Evolutionary conservation across 64 coral and sea anemone genomes (phyloP).

Genomic region (Hydrozoanthus tunicans): DNA sequence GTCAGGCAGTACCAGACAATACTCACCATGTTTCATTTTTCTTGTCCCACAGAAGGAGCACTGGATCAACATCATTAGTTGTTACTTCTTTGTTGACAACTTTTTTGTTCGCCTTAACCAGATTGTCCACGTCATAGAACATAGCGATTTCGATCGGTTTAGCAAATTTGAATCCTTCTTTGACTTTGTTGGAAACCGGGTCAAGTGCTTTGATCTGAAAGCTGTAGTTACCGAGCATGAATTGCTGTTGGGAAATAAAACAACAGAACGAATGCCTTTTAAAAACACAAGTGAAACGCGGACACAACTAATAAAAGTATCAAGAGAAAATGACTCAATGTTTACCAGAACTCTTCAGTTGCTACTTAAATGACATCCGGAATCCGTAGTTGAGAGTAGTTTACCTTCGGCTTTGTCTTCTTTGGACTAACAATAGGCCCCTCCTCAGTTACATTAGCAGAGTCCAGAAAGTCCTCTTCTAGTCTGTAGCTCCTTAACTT

Average conservation of each 20-base stretch:
- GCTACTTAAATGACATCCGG: too few species aligned
- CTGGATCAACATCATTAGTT: conserved; percentile 79
- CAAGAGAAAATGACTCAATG: too few species aligned
- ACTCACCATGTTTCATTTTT: conserved; percentile 83
- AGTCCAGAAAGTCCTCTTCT: conserved; percentile 56
- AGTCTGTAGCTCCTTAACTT: conserved; percentile 77
- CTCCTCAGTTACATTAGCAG: conserved; percentile 60
- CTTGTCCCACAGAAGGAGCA: conserved; percentile 80
- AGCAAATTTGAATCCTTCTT: conserved; percentile 66
- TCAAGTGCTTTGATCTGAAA: conserved; percentile 91
- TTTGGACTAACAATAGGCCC: conserved; percentile 69
- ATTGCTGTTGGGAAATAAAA: conserved; percentile 66
- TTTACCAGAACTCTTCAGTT: too few species aligned
- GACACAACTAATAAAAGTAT: too few species aligned
- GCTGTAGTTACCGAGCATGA: conserved; percentile 95
- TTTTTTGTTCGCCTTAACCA: conserved; percentile 62
- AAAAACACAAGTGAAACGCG: background rate
- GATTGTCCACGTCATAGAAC: conserved; percentile 85
- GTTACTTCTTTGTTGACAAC: conserved; percentile 62
- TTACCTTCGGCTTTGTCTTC: conserved; percentile 78
- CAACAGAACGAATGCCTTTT: background rate
- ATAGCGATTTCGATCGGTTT: conserved; percentile 64
- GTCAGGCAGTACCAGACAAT: background rate
- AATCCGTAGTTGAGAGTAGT: background rate
- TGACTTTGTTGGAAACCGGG: conserved; percentile 50